Conservation (phyloP, 2,797 vertebrate genomes). For the Chromis chromis region DNA sequence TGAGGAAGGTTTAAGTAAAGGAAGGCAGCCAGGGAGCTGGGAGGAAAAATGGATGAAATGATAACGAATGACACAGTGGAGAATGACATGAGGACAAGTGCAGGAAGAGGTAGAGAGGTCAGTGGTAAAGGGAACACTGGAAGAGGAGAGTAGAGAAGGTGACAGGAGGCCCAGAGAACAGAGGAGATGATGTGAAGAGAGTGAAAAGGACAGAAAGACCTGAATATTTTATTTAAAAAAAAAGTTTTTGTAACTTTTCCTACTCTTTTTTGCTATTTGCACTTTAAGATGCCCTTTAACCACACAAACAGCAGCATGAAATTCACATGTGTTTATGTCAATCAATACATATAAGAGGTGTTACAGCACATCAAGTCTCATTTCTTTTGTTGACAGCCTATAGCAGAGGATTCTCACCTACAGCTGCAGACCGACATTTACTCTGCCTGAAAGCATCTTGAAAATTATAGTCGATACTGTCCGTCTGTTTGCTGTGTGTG, state of each 20-base stretch:
- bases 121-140: constrained; percentile 16
- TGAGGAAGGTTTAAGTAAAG: constrained; percentile 8
- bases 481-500: not conserved
- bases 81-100: constrained; percentile 11
- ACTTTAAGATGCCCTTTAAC: too few species aligned
- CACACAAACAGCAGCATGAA: too few species aligned
- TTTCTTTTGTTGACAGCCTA: not conserved
- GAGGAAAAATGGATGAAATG: constrained; percentile 2
- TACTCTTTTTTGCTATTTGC: not conserved
- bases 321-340: too few species aligned
- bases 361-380: too few species aligned
- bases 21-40: not conserved
- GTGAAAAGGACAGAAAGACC: not conserved
- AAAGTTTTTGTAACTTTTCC: not conserved
- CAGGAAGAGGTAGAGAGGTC: constrained; percentile 33
- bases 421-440: not conserved
- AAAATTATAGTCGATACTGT: not conserved
- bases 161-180: constrained; percentile 20
- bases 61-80: constrained; percentile 18
- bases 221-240: constrained; percentile 23
- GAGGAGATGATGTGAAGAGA: constrained; percentile 21
- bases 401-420: not conserved
- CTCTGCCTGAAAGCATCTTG: constrained; percentile 2
- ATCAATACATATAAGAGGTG: too few species aligned
- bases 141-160: constrained; percentile 23